Evolutionary conservation across 2,797 vertebrate species (phyloP), one percentile per base, ranked within the genome.

Genomic region (Selene dorsalis): DNA sequence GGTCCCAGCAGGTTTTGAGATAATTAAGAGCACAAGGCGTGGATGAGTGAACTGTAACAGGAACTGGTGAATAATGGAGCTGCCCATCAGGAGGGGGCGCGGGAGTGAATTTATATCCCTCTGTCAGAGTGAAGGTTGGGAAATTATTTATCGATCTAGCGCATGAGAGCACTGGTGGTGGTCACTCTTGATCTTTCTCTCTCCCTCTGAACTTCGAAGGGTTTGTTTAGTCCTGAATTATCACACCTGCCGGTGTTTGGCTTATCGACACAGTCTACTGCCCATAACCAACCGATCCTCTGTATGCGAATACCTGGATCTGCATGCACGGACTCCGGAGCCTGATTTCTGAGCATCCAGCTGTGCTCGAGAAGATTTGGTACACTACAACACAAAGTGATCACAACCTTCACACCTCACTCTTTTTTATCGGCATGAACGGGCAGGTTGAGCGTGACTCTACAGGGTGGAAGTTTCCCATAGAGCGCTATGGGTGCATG

Each of bases 61-160:
- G 62, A 75, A 28, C 17, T 35, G 74, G 87, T 90, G 60, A 86
- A 78, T 82, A 73, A 89, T 80, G 62, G 58, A 88, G 77, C 22
- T 39, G n/a, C 64, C 48, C 75, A 28, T 59, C 62, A 68, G 64
- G 59, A 71, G 22, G 67, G 22, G 67, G 16, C 57, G 13, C 3
- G 41, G 66, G 55, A 72, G 77, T 75, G 45, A 57, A 87, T 87
- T 77, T 72, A 87, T 85, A 82, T 81, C 72, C 48, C 35, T 76
- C 68, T 48, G 73, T 87, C 79, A 66, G 50, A 6, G 2, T 83
- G 78, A 81, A 88, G 86, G 82, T 66, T 81, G 57, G 62, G 73
- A 84, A 87, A 93, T 93, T 72, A 91, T 90, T 87, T 84, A 90
- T 84, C 84, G 91, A 93, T 90, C 78, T 24, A 41, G 65, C 5